Conservation (phyloP, 2,113 vertebrate genomes). For the Okapia johnstoni region DNA sequence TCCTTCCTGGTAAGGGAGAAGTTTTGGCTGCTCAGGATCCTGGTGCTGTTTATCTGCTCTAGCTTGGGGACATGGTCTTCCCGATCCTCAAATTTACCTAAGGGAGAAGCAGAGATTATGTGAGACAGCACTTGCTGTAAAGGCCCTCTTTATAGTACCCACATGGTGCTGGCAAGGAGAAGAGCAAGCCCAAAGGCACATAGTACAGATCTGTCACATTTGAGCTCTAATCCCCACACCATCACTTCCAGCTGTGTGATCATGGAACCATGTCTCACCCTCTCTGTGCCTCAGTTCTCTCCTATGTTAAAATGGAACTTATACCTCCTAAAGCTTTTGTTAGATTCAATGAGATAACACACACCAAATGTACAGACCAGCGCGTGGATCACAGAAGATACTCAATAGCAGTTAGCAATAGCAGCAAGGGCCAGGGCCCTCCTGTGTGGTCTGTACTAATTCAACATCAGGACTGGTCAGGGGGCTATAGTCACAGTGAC, state of each 20-base stretch:
- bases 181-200: not conserved
- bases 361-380: not conserved
- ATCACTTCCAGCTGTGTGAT: not conserved
- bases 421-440: not conserved
- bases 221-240: not conserved
- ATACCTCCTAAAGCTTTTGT: not conserved
- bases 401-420: rapidly evolving
- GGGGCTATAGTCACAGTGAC: not conserved
- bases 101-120: not conserved
- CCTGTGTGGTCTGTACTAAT: not conserved
- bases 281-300: not conserved
- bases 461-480: not conserved
- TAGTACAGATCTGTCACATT: not conserved
- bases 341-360: not conserved
- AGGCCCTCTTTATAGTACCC: not conserved
- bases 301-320: not conserved
- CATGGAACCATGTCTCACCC: not conserved
- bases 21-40: slow-evolving; percentile 86
- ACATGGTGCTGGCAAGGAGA: not conserved
- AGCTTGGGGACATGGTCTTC: slow-evolving; percentile 90
- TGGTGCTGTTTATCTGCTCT: slow-evolving; percentile 89
- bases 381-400: not conserved
- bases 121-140: not conserved
- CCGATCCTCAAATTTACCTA: slow-evolving; percentile 95
- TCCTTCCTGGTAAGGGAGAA: slow-evolving; percentile 88